A percentile compares a stretch with the other conserved stretches of the same genome.
phyloP scores from a whole-genome alignment of 1,140 invertebrate genomes.

The Onthophagus taurus region DNA sequence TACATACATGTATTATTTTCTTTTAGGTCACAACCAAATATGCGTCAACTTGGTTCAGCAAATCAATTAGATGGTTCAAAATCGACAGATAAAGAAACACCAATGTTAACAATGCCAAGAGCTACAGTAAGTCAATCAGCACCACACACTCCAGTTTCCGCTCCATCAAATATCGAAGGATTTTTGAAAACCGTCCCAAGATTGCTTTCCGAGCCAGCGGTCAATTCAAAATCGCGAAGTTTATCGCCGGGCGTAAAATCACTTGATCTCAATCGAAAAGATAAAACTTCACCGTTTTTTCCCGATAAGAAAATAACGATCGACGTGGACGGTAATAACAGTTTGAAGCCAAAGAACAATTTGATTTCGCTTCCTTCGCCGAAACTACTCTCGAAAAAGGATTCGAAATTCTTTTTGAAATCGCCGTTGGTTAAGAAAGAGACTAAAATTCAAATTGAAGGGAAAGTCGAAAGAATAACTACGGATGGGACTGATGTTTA shows the following conservation, averaged over 20 bases:
- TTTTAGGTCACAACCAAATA: slow-evolving; percentile 34
- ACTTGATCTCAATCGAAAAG: slow-evolving; percentile 17
- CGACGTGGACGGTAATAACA: slow-evolving; percentile 13
- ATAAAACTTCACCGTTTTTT: slow-evolving; percentile 16
- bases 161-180: slow-evolving; percentile 22
- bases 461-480: slow-evolving; percentile 23
- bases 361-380: slow-evolving; percentile 27
- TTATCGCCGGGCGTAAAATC: slow-evolving; percentile 18
- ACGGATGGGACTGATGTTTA: slow-evolving; percentile 31
- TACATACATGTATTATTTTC: not conserved
- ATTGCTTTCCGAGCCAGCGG: slow-evolving; percentile 33
- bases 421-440: slow-evolving; percentile 30
- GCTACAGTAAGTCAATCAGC: slow-evolving; percentile 35
- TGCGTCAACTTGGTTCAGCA: slow-evolving; percentile 33
- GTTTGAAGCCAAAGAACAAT: slow-evolving; percentile 16
- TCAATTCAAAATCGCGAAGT: slow-evolving; percentile 13
- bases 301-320: slow-evolving; percentile 16
- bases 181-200: slow-evolving; percentile 28
- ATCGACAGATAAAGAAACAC: slow-evolving; percentile 28
- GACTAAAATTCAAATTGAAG: slow-evolving; percentile 27
- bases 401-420: slow-evolving; percentile 31
- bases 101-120: slow-evolving; percentile 22
- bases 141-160: slow-evolving; percentile 35
- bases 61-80: slow-evolving; percentile 29
- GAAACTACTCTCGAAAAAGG: slow-evolving; percentile 25